These are phyloP conservation scores for Acrobasis suavella DNA, from an alignment of 2,888 invertebrate species.

Conservation along the genomic window DNA sequence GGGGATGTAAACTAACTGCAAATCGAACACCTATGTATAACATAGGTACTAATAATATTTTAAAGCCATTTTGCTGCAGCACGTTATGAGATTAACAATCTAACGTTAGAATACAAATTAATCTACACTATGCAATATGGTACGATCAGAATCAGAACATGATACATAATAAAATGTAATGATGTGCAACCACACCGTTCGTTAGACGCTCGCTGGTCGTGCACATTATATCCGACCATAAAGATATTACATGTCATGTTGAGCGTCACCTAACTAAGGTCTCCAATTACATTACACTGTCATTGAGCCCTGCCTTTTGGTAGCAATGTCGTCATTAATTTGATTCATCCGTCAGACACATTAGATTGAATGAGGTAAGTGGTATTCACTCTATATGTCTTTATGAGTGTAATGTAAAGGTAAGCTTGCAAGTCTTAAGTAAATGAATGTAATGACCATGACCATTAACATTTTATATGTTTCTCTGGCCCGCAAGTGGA, in stretches of 20 bases:
- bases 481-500: too few relatives aligned
- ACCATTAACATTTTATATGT: too few relatives aligned
- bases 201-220: constrained; percentile 14
- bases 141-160: constrained; percentile 12
- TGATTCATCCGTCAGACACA: constrained; percentile 30
- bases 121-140: too few relatives aligned
- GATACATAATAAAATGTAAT: constrained; percentile 28
- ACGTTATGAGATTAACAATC: too few relatives aligned
- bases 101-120: neutral
- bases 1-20: too few relatives aligned
- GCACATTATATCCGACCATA: constrained; percentile 5
- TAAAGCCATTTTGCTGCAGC: too few relatives aligned
- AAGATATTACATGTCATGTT: constrained; percentile 27
- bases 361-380: constrained; percentile 7
- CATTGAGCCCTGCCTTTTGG: constrained; percentile 36
- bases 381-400: neutral
- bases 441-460: too few relatives aligned
- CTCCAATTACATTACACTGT: constrained; percentile 42
- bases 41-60: too few relatives aligned
- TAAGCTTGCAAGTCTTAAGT: too few relatives aligned
- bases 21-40: too few relatives aligned
- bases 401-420: constrained; percentile 18
- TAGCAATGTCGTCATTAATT: constrained; percentile 37
- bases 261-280: constrained; percentile 40
- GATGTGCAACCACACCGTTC: constrained; percentile 27